Evolutionary conservation across 2,888 invertebrate genomes (phyloP).

Genomic region (Stomorhina lunata): DNA sequence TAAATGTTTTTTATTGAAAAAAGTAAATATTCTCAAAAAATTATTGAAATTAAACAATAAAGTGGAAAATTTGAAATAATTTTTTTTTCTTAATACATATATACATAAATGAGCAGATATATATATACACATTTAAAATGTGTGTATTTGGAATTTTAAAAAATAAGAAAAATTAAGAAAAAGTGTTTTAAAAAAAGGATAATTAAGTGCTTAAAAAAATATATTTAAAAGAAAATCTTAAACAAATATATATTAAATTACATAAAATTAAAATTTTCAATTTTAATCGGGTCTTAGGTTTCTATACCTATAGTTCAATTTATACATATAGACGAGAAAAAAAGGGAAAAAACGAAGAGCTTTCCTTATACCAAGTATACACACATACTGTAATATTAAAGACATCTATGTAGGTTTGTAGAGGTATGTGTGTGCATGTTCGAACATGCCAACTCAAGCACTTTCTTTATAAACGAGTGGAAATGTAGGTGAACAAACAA

Average conservation of each 20-base stretch:
- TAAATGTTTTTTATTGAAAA: conserved; percentile 43
- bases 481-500: conserved; percentile 63
- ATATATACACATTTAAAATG: background rate
- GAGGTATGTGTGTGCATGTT: background rate
- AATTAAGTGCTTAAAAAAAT: background rate
- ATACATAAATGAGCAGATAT: conserved; percentile 4
- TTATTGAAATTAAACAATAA: background rate
- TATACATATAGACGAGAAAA: conserved; percentile 52
- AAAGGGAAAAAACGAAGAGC: conserved; percentile 49
- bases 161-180: background rate
- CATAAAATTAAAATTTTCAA: conserved; percentile 20
- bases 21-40: conserved; percentile 43
- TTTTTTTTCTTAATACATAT: background rate
- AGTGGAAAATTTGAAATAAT: background rate
- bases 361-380: conserved; percentile 54
- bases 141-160: conserved; percentile 40
- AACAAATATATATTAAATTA: conserved; percentile 23
- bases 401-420: background rate
- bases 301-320: conserved; percentile 29
- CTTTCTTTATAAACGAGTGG: conserved; percentile 38
- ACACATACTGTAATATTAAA: conserved; percentile 1
- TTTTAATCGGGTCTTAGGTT: conserved; percentile 30
- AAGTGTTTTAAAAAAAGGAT: background rate
- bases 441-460: conserved; percentile 6
- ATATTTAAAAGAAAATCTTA: background rate